Percentiles rank a stretch among this genome's conserved stretches.
Evolutionary conservation across 2,113 vertebrate species (phyloP).

Genomic region (Clarias gariepinus): DNA sequence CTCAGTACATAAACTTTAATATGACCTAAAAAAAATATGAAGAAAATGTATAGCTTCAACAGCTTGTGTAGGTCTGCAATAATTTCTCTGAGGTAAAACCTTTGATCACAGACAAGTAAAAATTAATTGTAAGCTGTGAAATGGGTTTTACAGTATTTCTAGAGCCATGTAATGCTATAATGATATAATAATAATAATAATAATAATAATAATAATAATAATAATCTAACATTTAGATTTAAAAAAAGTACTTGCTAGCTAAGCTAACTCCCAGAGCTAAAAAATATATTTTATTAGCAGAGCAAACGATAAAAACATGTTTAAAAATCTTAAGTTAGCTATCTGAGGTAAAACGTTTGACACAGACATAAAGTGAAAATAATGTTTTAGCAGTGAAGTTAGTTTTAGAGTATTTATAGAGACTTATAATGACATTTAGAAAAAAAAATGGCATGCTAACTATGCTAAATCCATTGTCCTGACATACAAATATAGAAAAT

Average conservation of each 20-base stretch:
- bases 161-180: neutral
- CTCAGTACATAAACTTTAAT: too few relatives aligned
- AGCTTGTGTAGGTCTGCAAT: too few relatives aligned
- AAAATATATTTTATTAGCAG: neutral
- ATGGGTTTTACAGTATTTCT: too few relatives aligned
- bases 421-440: neutral
- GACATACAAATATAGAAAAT: constrained; percentile 1
- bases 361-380: neutral
- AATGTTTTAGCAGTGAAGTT: neutral
- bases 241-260: neutral
- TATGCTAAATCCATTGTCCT: neutral
- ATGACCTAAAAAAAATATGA: too few relatives aligned
- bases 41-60: too few relatives aligned
- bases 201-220: too few relatives aligned
- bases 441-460: neutral
- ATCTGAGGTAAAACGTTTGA: neutral
- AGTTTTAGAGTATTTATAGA: neutral
- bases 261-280: neutral
- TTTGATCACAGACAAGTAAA: neutral
- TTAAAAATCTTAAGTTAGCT: neutral
- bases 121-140: neutral
- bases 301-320: neutral
- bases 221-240: neutral
- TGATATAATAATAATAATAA: too few relatives aligned
- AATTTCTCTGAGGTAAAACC: neutral